phyloP scores from a whole-genome alignment of 2,113 vertebrate species.

The Crocuta crocuta region DNA sequence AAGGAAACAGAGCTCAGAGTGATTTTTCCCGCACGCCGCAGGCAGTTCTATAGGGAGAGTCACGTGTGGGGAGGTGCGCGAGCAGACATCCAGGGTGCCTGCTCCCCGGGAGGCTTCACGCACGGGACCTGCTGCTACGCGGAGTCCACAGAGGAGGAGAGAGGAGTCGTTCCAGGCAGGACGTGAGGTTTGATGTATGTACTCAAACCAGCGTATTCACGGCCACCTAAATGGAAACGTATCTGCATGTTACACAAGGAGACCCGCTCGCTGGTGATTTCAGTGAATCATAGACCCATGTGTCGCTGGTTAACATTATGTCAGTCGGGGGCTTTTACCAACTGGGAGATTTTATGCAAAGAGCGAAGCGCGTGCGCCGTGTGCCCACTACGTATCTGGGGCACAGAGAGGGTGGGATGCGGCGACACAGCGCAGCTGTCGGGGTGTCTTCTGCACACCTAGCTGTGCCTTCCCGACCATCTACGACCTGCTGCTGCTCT shows the following conservation, averaged over 20 bases:
- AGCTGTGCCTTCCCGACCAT: background rate
- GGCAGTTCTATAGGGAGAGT: background rate
- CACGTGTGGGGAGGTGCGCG: rapidly evolving
- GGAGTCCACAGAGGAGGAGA: background rate
- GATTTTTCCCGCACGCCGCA: background rate
- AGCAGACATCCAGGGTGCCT: rapidly evolving
- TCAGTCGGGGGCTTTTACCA: background rate
- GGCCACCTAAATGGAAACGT: background rate
- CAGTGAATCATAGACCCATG: background rate
- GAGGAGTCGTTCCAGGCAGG: background rate
- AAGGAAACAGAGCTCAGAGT: background rate
- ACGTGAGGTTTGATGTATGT: background rate
- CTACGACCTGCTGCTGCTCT: background rate
- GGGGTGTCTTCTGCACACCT: background rate
- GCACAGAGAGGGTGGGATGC: background rate
- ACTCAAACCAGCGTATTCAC: background rate
- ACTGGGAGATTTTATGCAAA: background rate
- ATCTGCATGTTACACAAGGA: background rate
- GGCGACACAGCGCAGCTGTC: background rate
- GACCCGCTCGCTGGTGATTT: background rate
- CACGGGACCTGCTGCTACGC: rapidly evolving
- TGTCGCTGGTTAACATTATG: background rate
- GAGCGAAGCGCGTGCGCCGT: no score
- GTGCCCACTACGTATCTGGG: background rate
- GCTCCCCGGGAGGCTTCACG: background rate